Percentiles rank a stretch among this genome's conserved stretches.
phyloP scores from a whole-genome alignment of 1,140 invertebrate genomes.

The Hycleus cichorii region DNA sequence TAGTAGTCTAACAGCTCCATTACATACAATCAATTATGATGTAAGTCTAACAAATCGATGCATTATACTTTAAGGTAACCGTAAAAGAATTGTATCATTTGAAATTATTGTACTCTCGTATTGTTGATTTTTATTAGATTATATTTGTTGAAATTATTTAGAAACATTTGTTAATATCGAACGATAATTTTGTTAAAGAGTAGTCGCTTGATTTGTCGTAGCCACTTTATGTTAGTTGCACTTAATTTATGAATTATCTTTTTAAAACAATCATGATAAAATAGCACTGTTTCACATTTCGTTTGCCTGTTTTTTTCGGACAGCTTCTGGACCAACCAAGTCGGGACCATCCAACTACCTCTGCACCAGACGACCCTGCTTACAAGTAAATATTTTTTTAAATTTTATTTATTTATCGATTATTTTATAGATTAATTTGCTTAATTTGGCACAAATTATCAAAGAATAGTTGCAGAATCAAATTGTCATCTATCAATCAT shows the following conservation, averaged over 20 bases:
- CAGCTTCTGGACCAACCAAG: slow-evolving; percentile 55
- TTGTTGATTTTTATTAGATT: slow-evolving; percentile 18
- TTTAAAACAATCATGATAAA: slow-evolving; percentile 12
- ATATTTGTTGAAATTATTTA: slow-evolving; percentile 4
- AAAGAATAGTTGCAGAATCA: no score
- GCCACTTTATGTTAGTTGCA: slow-evolving; percentile 18
- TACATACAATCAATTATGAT: slow-evolving; percentile 45
- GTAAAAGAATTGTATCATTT: neutral
- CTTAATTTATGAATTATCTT: slow-evolving; percentile 20
- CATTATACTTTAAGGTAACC: slow-evolving; percentile 34
- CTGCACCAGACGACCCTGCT: slow-evolving; percentile 41
- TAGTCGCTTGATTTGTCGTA: neutral
- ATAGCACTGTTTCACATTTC: slow-evolving; percentile 41
- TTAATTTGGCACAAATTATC: neutral
- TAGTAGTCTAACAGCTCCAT: slow-evolving; percentile 27
- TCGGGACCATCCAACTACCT: slow-evolving; percentile 32
- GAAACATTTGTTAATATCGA: slow-evolving; percentile 5
- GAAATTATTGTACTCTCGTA: slow-evolving; percentile 1
- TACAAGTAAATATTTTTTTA: slow-evolving; percentile 52
- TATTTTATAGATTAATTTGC: neutral
- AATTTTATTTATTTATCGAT: slow-evolving; percentile 31
- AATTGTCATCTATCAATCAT: no score
- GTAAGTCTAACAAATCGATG: slow-evolving; percentile 43
- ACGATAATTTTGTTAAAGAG: slow-evolving; percentile 8
- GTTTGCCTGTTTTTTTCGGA: slow-evolving; percentile 43